Percentiles rank a stretch among this genome's conserved stretches.
Evolutionary conservation across 2,888 invertebrate genomes (phyloP).

Genomic region (Drosophila longiperda): DNA sequence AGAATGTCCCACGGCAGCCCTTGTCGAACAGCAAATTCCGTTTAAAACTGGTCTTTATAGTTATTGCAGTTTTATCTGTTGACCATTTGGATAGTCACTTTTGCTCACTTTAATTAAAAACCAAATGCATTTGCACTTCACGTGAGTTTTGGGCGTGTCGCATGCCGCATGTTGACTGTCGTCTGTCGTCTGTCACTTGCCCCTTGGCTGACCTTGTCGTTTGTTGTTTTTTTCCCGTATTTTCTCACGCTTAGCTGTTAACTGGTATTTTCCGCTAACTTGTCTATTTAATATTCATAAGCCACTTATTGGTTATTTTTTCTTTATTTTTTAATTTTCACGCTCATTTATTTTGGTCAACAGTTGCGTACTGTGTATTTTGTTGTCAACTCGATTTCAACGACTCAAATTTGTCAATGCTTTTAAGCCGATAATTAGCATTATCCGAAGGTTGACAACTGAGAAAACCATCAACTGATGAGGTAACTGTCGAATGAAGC

Average conservation of each 20-base stretch:
- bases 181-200: neutral
- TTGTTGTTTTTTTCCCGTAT: slow-evolving; percentile 9
- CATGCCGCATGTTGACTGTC: neutral
- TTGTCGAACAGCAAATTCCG: slow-evolving; percentile 38
- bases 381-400: slow-evolving; percentile 22
- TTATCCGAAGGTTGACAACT: slow-evolving; percentile 42
- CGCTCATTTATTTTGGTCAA: slow-evolving; percentile 57
- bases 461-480: slow-evolving; percentile 9
- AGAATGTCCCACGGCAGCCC: neutral
- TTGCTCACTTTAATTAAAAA: slow-evolving; percentile 71
- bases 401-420: slow-evolving; percentile 49
- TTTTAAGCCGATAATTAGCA: slow-evolving; percentile 55
- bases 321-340: slow-evolving; percentile 39
- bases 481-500: slow-evolving; percentile 26
- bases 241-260: slow-evolving; percentile 52
- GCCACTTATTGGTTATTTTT: slow-evolving; percentile 4
- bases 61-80: slow-evolving; percentile 75
- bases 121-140: slow-evolving; percentile 60
- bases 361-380: slow-evolving; percentile 32
- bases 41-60: slow-evolving; percentile 66
- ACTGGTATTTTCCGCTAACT: slow-evolving; percentile 7
- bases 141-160: slow-evolving; percentile 57
- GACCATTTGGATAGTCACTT: slow-evolving; percentile 73
- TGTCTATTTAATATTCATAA: slow-evolving; percentile 27
- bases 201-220: slow-evolving; percentile 36